These are phyloP conservation scores for Xenopus laevis DNA, from an alignment of 2,113 vertebrate genomes.

Conservation along the genomic window DNA sequence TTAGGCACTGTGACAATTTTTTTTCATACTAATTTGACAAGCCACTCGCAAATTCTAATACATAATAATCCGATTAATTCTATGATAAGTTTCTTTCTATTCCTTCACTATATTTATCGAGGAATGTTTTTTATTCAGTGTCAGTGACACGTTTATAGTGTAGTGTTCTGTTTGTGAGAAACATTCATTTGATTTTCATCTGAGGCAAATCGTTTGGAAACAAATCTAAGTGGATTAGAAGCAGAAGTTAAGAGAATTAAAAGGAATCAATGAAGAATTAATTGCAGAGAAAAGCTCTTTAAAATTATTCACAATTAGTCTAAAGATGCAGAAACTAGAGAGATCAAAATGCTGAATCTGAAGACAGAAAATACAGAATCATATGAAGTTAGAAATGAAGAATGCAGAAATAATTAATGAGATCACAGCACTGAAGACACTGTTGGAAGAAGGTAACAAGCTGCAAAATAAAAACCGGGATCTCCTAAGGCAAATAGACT, in stretches of 20 bases:
- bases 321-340: slow-evolving; percentile 58
- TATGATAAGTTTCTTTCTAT: too few relatives aligned
- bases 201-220: slow-evolving; percentile 76
- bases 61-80: too few relatives aligned
- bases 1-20: too few relatives aligned
- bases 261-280: slow-evolving; percentile 70
- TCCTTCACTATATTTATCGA: too few relatives aligned
- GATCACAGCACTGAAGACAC: slow-evolving; percentile 61
- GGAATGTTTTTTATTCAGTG: too few relatives aligned
- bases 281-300: slow-evolving; percentile 62
- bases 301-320: slow-evolving; percentile 65
- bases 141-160: too few relatives aligned
- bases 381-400: slow-evolving; percentile 60
- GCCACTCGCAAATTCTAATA: too few relatives aligned
- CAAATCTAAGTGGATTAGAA: slow-evolving; percentile 68
- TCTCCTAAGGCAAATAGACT: slow-evolving; percentile 63
- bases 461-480: slow-evolving; percentile 61
- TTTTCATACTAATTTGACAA: too few relatives aligned
- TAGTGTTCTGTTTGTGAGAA: too few relatives aligned
- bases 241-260: slow-evolving; percentile 67
- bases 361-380: slow-evolving; percentile 57
- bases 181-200: slow-evolving; percentile 6
- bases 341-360: slow-evolving; percentile 59
- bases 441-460: slow-evolving; percentile 59
- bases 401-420: slow-evolving; percentile 64